Base-by-base conservation (phyloP, 2,888 invertebrate genomes). In the Torymus tubicola region DNA sequence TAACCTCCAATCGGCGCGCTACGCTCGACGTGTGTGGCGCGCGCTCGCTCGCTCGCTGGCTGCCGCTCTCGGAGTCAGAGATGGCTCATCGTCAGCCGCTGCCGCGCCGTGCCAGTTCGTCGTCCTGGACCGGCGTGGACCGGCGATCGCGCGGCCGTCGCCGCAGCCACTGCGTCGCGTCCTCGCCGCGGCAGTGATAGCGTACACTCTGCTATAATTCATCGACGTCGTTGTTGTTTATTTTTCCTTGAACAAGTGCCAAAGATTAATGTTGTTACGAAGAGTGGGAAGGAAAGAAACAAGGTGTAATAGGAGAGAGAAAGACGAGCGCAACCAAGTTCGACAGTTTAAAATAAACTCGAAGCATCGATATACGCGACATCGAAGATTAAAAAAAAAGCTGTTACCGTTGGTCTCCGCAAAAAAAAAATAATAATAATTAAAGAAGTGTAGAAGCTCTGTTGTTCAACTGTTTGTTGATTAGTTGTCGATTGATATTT, bases 1-100 rank as follows among this genome's bases (percentile, higher is more conserved):
- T 87, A 88, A 87, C 88, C 88, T 87, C 86, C 85, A 86, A 86
- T 86, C 86, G 79, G 78, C 77, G 80, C 74, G 74, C 74, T 84
- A 85, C 86, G 86, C 84, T 78, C 76, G 80, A 64, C 79, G 76
- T 81, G 75, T 78, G 69, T 52, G 52, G 58, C 68, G 69, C 50
- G 63, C 70, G 69, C 57, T 68, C 50, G 73, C 67, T 82, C 74
- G 74, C 67, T 31, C 71, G 31, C 13, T 80, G 77, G 16, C 52
- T 67, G 14, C 74, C 18, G 16, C 65, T 11, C 50, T 50, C 12
- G 65, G 31, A 31, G 31, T 8, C 31, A 31, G 16, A 60, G 73
- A 70, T 82, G 77, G 74, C 67, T 31, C 71, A 31, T n/a, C 81
- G 77, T 16, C 24, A 61, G 14, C 74, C 18, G 16, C 65, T 11